Conservation (phyloP, 2,888 invertebrate species). For the Limnephilus lunatus region DNA sequence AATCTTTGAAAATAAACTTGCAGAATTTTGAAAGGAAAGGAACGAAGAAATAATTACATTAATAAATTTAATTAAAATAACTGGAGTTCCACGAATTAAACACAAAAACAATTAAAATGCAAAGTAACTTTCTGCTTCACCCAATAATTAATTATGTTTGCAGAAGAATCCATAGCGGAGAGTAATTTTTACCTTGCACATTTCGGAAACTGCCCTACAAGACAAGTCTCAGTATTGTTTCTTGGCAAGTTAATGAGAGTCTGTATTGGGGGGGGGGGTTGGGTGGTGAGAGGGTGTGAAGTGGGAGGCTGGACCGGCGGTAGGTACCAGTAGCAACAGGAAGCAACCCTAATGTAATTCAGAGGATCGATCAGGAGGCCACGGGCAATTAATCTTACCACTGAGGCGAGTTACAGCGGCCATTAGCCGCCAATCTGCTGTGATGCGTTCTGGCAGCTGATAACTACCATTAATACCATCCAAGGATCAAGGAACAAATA, state of each 20-base stretch:
- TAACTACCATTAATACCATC: slow-evolving; percentile 33
- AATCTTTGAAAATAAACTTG: too few relatives aligned
- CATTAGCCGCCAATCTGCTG: slow-evolving; percentile 64
- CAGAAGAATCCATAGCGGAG: background rate
- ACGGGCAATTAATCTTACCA: slow-evolving; percentile 63
- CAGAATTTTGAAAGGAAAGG: too few relatives aligned
- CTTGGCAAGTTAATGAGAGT: slow-evolving; percentile 32
- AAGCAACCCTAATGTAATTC: slow-evolving; percentile 58
- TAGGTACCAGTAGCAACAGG: background rate
- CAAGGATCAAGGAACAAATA: background rate
- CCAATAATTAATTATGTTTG: background rate
- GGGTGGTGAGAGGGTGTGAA: background rate
- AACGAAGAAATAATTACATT: too few relatives aligned
- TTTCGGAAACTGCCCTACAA: background rate
- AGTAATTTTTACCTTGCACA: background rate
- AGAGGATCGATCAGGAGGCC: slow-evolving; percentile 63
- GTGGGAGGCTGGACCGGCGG: background rate
- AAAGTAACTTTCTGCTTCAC: background rate
- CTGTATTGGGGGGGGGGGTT: background rate
- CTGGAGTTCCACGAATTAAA: too few relatives aligned
- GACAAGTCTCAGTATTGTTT: background rate
- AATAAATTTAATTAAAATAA: too few relatives aligned
- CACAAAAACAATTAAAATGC: too few relatives aligned
- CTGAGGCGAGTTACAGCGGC: slow-evolving; percentile 60
- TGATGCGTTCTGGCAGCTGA: slow-evolving; percentile 54